Evolutionary conservation across 2,797 vertebrate species (phyloP).

Genomic region (Cheirogaleus major): DNA sequence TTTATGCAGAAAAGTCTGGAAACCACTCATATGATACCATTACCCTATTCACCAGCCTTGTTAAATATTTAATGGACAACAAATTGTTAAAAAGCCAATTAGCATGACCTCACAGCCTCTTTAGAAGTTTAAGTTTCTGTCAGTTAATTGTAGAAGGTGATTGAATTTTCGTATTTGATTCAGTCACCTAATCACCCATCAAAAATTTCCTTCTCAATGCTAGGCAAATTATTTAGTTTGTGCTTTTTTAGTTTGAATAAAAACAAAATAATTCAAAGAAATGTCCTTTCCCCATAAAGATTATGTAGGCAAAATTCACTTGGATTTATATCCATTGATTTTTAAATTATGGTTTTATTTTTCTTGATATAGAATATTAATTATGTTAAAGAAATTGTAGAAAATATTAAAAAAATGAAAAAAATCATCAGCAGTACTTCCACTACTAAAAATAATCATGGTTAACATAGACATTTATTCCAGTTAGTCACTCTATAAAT

Average conservation of each 20-base stretch:
- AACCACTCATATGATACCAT: neutral
- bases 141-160: conserved; percentile 21
- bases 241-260: conserved; percentile 1
- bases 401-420: neutral
- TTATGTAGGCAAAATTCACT: neutral
- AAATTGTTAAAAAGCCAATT: conserved; percentile 50
- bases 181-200: conserved; percentile 24
- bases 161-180: neutral
- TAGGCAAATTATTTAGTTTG: conserved; percentile 14
- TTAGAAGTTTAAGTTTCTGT: conserved; percentile 49
- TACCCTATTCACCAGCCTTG: neutral
- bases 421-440: neutral
- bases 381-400: neutral
- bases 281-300: neutral
- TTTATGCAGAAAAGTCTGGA: conserved; percentile 31
- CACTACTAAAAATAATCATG: neutral
- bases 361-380: neutral
- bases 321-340: neutral
- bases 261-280: conserved; percentile 61
- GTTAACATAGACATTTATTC: neutral
- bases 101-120: neutral
- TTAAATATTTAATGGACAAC: conserved; percentile 59
- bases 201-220: conserved; percentile 39
- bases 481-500: neutral
- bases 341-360: neutral